Evolutionary conservation across 2,797 vertebrate genomes (phyloP).

Genomic region (Pangasius sanitwongsei): DNA sequence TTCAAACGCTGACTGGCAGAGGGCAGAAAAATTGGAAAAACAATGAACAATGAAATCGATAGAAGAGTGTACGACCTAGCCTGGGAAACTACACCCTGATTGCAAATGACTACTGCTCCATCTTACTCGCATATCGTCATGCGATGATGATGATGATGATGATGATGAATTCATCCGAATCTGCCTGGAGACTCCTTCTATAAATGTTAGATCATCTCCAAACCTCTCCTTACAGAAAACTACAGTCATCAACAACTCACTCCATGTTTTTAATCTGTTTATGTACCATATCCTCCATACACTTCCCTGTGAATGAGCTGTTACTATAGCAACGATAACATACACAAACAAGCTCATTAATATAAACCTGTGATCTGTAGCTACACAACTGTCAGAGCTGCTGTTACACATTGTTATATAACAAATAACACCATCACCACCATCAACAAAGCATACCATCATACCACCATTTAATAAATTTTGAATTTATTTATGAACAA

Average conservation of each 20-base stretch:
- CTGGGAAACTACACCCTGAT: background rate
- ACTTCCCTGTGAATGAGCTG: background rate
- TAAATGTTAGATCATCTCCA: background rate
- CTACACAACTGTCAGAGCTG: background rate
- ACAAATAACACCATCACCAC: background rate
- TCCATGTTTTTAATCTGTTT: background rate
- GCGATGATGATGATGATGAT: background rate
- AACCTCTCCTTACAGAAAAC: background rate
- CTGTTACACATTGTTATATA: background rate
- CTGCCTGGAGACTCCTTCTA: background rate
- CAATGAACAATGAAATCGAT: background rate
- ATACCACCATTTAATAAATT: background rate
- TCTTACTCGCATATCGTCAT: background rate
- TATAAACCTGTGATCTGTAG: background rate
- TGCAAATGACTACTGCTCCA: background rate
- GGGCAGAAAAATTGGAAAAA: background rate
- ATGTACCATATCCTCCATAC: background rate
- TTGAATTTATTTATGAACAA: background rate
- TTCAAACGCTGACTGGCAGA: background rate
- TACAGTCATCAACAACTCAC: background rate
- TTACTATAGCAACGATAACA: background rate
- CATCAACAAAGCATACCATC: background rate
- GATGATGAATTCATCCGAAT: background rate
- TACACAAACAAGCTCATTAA: background rate
- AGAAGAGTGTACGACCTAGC: background rate